These are phyloP conservation scores for Hoplostethus mediterraneus DNA, from an alignment of 2,797 vertebrate species.

Conservation along the genomic window DNA sequence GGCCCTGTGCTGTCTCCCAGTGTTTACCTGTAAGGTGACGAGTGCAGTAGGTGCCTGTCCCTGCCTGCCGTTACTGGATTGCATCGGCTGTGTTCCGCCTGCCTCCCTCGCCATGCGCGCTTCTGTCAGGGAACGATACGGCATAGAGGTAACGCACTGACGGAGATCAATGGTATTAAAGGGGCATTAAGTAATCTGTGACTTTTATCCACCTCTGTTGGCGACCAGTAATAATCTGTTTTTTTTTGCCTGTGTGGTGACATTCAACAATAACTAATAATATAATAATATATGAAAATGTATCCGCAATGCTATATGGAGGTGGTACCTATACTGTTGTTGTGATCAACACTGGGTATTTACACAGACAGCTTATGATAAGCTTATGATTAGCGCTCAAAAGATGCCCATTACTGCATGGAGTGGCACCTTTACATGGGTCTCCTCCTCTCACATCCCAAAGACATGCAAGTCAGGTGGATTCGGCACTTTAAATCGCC, in stretches of 20 bases:
- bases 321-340: not conserved
- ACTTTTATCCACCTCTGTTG: no score
- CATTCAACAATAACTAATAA: no score
- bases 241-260: no score
- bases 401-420: not conserved
- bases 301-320: no score
- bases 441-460: no score
- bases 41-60: slow-evolving; percentile 70
- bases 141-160: slow-evolving; percentile 72
- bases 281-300: no score
- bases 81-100: slow-evolving; percentile 76
- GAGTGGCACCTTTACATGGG: no score
- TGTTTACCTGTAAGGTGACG: slow-evolving; percentile 82
- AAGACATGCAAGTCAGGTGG: not conserved
- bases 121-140: slow-evolving; percentile 75
- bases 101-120: slow-evolving; percentile 81
- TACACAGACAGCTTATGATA: slow-evolving; percentile 31
- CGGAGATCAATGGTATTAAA: no score
- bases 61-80: slow-evolving; percentile 81
- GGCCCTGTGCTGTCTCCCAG: slow-evolving; percentile 83
- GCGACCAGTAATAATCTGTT: no score
- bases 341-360: slow-evolving; percentile 22
- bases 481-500: no score
- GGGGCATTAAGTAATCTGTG: no score
- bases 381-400: slow-evolving; percentile 31